Evolutionary conservation across 2,797 vertebrate species (phyloP), one percentile per base, ranked within the genome.

Genomic region (Rhabdomys pumilio): DNA sequence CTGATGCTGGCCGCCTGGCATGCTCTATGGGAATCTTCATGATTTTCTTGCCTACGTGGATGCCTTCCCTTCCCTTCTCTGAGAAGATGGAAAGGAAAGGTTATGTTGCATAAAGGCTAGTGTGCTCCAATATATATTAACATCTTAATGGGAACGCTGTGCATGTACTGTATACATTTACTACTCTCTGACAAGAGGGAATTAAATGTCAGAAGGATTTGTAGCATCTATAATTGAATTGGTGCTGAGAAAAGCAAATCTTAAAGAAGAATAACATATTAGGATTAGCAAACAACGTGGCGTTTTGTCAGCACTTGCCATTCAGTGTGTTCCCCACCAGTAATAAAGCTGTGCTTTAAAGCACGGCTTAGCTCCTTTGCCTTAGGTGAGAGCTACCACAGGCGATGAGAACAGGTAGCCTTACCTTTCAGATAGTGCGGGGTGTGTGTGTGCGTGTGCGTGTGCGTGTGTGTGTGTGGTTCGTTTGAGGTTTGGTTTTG

Each of bases 141-240:
- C 99, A 99, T 99, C 98, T 99, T 99, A 99, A 99, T 99, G 99
- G 99, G 99, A 99, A 99, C 98, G 98, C 98, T 98, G 98, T 98
- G 99, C 99, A 97, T 99, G 99, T 98, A 97, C 98, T 99, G 99
- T 98, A 98, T 98, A 98, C 99, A 98, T 99, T 99, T 98, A 98
- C 98, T 98, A 89, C 97, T 94, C 98, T 92, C 98, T 99, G 99
- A 99, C 99, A 99, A 99, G 99, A 99, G 98, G 97, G 99, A 99
- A 99, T 99, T 99, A 99, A 99, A 99, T 99, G 99, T 99, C 99
- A 99, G 99, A 99, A 98, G 99, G 99, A 99, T 99, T 99, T 99
- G 99, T 99, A 99, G 99, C 99, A 98, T 98, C 98, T 99, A 98
- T 99, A 99, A 99, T 99, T 99, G 99, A 99, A 99, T 99, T 99